Base-by-base conservation (phyloP, 2,113 vertebrate species). In the Tenrec ecaudatus region DNA sequence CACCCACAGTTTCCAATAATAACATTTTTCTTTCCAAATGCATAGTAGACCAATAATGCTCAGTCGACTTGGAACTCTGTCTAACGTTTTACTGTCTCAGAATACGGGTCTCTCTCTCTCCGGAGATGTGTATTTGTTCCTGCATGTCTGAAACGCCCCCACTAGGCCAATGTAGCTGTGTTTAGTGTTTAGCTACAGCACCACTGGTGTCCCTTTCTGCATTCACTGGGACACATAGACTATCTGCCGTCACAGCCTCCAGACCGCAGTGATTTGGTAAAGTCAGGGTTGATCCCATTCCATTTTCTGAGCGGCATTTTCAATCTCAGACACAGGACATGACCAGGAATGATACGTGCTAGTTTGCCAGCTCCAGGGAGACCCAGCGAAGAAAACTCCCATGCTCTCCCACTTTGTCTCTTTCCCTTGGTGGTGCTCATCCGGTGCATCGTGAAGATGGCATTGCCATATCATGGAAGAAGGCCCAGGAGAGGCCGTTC, bases 351-450 rank as follows among this genome's bases (percentile, higher is more conserved):
- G 19, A 19, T 20, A 33, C 2, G 16, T 29, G 40, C 40, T 40
- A 3, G 40, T 40, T 40, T 40, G 31, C 31, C 53, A 4, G 22
- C 43, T 60, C 31, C 60, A 60, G n/a, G 31, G 3, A 79, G 23
- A 36, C 7, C 79, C 25, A 6, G 19, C 57, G 17, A 20, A 8
- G 7, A 33, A 8, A 36, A 3, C 2, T 1, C 40, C 22, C 1
- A 0, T 33, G 47, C 0, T 0, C 10, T 23, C 17, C 15, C 43
- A 29, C 14, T 36, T 38, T 2, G 1, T 1, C 17, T 4, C n/a
- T 31, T 27, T 6, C 10, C 47, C 36, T 16, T 2, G 57, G 38
- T 17, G 14, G 16, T 57, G 38, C 15, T 53, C 10, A 29, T 5
- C 33, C 38, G 19, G 6, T 11, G 1, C 6, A 14, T 5, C 15